Evolutionary conservation across 2,888 invertebrate species (phyloP).

Genomic region (Pegoplata infirma): DNA sequence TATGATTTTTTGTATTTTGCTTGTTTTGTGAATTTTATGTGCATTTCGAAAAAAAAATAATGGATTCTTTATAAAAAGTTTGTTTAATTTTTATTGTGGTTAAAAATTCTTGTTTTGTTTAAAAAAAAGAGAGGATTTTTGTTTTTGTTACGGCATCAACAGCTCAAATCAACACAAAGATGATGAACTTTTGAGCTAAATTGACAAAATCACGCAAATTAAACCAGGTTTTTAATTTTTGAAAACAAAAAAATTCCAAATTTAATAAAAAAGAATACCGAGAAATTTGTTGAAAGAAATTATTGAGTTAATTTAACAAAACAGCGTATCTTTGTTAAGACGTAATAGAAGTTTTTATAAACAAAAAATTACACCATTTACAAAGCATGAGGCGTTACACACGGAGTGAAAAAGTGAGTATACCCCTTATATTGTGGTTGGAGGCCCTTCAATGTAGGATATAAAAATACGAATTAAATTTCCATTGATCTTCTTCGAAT

Average conservation of each 20-base stretch:
- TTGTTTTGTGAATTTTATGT: conserved; percentile 41
- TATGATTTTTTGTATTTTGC: conserved; percentile 29
- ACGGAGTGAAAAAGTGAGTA: too few species aligned
- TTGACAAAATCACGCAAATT: conserved; percentile 28
- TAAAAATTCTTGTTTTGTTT: conserved; percentile 53
- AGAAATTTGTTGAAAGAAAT: background rate
- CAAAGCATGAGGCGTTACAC: too few species aligned
- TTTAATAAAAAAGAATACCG: background rate
- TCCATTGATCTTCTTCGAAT: too few species aligned
- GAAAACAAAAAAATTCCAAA: background rate
- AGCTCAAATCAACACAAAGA: background rate
- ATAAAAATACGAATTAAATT: too few species aligned
- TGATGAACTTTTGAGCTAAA: conserved; percentile 45
- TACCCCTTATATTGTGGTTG: too few species aligned
- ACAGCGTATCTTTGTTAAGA: background rate
- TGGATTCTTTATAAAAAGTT: conserved; percentile 51
- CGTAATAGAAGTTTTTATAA: background rate
- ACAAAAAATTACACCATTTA: background rate
- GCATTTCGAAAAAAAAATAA: conserved; percentile 33
- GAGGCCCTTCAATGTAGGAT: too few species aligned
- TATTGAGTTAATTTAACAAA: background rate
- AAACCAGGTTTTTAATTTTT: conserved; percentile 32
- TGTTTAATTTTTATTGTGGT: conserved; percentile 23
- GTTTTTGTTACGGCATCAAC: conserved; percentile 13
- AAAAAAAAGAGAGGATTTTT: conserved; percentile 29